phyloP scores from a whole-genome alignment of 2,797 vertebrate genomes.

The Arnoldichthys spilopterus region DNA sequence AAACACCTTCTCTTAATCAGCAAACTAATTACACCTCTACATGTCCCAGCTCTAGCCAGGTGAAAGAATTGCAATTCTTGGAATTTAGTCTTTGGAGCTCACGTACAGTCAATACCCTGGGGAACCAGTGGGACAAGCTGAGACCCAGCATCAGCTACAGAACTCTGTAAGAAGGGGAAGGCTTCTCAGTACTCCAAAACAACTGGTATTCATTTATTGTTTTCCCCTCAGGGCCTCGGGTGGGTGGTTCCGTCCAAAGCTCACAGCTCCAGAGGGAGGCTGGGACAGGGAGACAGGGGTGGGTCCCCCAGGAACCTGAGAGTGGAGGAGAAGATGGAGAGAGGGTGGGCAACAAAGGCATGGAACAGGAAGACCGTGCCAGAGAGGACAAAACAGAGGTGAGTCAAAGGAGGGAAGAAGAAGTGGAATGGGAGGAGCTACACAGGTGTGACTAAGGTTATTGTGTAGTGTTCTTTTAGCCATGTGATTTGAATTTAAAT shows the following conservation, averaged over 20 bases:
- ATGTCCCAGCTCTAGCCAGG: constrained; percentile 24
- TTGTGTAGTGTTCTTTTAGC: not conserved
- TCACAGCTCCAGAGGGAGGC: constrained; percentile 47
- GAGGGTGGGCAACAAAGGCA: constrained; percentile 17
- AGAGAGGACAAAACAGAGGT: constrained; percentile 48
- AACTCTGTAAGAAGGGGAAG: not conserved
- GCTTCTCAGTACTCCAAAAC: constrained; percentile 28
- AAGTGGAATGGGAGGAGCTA: constrained; percentile 14
- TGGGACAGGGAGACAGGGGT: constrained; percentile 23
- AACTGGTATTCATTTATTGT: constrained; percentile 52
- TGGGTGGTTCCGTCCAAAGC: constrained; percentile 43
- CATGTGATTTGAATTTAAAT: not conserved
- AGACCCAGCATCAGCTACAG: constrained; percentile 26
- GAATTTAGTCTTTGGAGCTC: constrained; percentile 19
- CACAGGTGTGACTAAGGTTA: not conserved
- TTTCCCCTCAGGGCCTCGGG: constrained; percentile 53
- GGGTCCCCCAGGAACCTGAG: constrained; percentile 40
- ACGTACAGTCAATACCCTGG: constrained; percentile 25
- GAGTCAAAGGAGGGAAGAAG: constrained; percentile 21
- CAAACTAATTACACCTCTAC: constrained; percentile 25
- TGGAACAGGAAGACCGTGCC: constrained; percentile 25
- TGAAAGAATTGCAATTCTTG: constrained; percentile 22
- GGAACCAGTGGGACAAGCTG: constrained; percentile 11
- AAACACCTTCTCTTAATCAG: constrained; percentile 14
- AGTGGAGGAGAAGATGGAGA: constrained; percentile 35